phyloP scores from a whole-genome alignment of 2,888 invertebrate species.

The Eledona agricola region DNA sequence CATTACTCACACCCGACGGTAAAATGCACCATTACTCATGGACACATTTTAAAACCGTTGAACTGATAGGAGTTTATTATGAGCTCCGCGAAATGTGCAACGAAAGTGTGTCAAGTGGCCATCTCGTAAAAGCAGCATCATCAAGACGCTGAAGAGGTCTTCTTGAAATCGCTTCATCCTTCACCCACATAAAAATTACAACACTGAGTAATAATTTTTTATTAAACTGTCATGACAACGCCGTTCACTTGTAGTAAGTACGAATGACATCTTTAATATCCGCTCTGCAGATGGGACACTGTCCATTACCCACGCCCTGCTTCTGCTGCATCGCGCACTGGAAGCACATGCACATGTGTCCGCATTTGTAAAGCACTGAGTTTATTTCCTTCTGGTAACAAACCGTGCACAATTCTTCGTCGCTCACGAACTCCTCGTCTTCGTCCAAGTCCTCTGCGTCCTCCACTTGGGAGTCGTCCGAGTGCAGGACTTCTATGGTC shows the following conservation, averaged over 20 bases:
- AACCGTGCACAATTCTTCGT: conserved; percentile 15
- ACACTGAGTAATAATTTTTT: neutral
- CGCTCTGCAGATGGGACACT: conserved; percentile 21
- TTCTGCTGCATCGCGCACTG: conserved; percentile 19
- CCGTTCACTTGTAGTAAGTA: too few species aligned
- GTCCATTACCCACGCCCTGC: conserved; percentile 20
- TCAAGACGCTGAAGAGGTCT: too few species aligned
- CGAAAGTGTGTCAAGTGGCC: too few species aligned
- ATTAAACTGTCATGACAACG: conserved; percentile 8
- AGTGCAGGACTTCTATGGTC: conserved; percentile 8
- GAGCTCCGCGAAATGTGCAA: too few species aligned
- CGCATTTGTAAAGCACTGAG: conserved; percentile 20
- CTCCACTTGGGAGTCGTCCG: conserved; percentile 1
- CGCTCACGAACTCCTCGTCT: conserved; percentile 7
- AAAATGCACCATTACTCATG: too few species aligned
- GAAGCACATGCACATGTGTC: conserved; percentile 22
- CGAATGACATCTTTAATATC: conserved; percentile 23
- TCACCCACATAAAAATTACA: too few species aligned
- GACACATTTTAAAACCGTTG: too few species aligned
- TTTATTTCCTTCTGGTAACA: conserved; percentile 19
- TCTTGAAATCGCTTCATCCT: too few species aligned
- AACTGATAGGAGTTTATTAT: too few species aligned
- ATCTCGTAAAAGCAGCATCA: too few species aligned
- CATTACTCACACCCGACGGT: too few species aligned
- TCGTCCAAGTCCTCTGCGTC: neutral